These are phyloP conservation scores for Hydropotes inermis DNA, from an alignment of 2,113 vertebrate species.

Conservation along the genomic window DNA sequence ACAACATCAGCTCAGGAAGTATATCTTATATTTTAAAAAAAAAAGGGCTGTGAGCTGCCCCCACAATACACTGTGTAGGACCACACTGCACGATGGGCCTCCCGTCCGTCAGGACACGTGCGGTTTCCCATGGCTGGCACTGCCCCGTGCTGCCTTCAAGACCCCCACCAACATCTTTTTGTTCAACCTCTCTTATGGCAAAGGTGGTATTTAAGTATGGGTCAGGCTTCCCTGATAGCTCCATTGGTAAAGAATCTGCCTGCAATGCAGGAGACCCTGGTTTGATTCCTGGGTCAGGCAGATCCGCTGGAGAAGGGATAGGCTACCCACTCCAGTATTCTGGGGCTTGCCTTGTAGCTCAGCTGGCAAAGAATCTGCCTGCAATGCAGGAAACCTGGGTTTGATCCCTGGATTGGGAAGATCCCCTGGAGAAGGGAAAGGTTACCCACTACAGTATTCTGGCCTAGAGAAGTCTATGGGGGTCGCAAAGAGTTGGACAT, in stretches of 20 bases:
- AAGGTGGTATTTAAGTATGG: background rate
- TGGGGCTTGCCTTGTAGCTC: background rate
- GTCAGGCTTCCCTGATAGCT: background rate
- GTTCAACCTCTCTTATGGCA: background rate
- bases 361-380: no score
- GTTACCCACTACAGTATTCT: background rate
- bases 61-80: background rate
- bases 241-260: background rate
- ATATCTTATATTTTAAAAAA: background rate
- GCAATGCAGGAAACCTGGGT: no score
- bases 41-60: background rate
- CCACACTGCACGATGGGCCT: rapidly evolving
- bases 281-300: background rate
- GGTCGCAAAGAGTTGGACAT: background rate
- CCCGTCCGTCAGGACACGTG: background rate
- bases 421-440: background rate
- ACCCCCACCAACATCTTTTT: background rate
- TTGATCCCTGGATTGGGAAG: no score
- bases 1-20: background rate
- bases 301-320: background rate
- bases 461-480: background rate
- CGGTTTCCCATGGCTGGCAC: background rate
- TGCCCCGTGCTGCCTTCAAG: background rate
- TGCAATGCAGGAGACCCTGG: background rate
- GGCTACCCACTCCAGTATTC: no score